A percentile compares a stretch with the other conserved stretches of the same genome.
These are phyloP conservation scores for Philopotamus ludificatus DNA, from an alignment of 1,140 invertebrate species.

Conservation along the genomic window DNA sequence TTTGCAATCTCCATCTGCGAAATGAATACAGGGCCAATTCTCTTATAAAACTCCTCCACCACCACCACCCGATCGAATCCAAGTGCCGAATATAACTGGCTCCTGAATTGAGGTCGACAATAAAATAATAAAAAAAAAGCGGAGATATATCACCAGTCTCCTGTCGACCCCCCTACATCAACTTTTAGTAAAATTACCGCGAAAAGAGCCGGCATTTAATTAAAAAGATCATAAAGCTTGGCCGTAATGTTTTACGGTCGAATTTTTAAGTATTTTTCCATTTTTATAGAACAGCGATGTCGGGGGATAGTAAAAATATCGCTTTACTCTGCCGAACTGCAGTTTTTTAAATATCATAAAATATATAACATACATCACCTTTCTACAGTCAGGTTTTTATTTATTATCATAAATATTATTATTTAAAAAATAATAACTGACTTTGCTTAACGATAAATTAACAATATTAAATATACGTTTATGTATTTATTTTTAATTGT, in stretches of 20 bases:
- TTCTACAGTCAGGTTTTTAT: too few relatives aligned
- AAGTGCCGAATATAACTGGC: too few relatives aligned
- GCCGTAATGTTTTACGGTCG: slow-evolving; percentile 8
- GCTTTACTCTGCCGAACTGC: background rate
- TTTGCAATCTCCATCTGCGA: slow-evolving; percentile 24
- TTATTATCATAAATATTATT: too few relatives aligned
- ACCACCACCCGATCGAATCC: background rate
- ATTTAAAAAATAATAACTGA: too few relatives aligned
- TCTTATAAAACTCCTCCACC: background rate
- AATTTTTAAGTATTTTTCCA: slow-evolving; percentile 1
- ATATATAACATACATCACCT: too few relatives aligned
- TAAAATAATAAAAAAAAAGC: too few relatives aligned
- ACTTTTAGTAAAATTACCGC: background rate
- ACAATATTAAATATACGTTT: too few relatives aligned
- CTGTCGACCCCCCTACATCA: background rate
- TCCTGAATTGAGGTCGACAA: too few relatives aligned
- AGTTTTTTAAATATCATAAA: too few relatives aligned
- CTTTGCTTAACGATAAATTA: too few relatives aligned
- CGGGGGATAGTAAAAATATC: background rate
- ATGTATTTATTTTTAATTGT: too few relatives aligned
- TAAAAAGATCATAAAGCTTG: background rate
- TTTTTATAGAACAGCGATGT: background rate
- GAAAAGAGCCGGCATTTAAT: background rate
- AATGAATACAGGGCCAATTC: slow-evolving; percentile 22
- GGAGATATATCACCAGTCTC: too few relatives aligned